Conservation (phyloP, 2,888 invertebrate species). For the Microplitis deprimator region DNA sequence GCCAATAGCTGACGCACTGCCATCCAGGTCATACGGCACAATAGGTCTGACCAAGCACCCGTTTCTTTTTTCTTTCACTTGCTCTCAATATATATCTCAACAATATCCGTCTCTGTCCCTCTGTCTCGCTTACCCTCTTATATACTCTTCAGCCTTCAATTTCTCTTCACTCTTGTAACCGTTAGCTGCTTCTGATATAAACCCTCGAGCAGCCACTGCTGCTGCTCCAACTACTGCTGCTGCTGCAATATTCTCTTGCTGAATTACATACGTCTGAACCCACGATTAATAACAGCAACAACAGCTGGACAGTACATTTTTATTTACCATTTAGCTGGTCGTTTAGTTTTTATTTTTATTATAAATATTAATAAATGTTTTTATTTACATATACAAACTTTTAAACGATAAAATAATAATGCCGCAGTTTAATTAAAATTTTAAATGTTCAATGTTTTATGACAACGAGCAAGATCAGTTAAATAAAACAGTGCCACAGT, state of each 20-base stretch:
- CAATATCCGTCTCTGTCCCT: not conserved
- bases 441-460: too few species aligned
- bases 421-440: too few species aligned
- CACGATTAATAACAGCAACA: not conserved
- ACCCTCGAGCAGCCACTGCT: conserved; percentile 35
- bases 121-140: conserved; percentile 8
- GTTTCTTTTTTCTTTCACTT: conserved; percentile 2
- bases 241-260: conserved; percentile 9
- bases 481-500: not conserved
- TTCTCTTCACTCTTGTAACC: conserved; percentile 2
- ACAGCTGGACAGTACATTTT: too few species aligned
- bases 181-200: not conserved
- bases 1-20: conserved; percentile 42
- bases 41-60: conserved; percentile 30
- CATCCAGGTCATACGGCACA: conserved; percentile 35
- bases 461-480: too few species aligned
- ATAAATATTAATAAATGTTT: too few species aligned
- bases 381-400: too few species aligned
- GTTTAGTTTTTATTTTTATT: too few species aligned
- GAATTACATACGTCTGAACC: not conserved
- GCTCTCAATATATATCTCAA: conserved; percentile 7
- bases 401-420: too few species aligned
- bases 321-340: too few species aligned
- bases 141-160: conserved; percentile 4
- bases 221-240: not conserved